phyloP scores from a whole-genome alignment of 2,888 invertebrate species.

The Drosophila maculinotata region DNA sequence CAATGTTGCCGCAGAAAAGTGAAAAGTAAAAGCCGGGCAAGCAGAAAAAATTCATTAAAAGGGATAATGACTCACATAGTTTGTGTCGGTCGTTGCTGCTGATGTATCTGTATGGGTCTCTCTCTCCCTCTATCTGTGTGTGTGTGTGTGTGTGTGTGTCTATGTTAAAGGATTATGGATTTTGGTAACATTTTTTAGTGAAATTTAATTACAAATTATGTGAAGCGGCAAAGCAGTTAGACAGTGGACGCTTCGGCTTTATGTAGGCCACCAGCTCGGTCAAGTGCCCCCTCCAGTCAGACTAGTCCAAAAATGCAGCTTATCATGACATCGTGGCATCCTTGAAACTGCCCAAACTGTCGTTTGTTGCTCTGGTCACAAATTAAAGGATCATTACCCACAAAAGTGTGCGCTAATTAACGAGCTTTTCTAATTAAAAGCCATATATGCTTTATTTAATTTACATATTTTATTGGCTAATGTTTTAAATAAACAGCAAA shows the following conservation, averaged over 20 bases:
- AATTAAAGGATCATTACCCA: slow-evolving; percentile 13
- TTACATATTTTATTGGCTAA: slow-evolving; percentile 57
- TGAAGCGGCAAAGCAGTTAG: slow-evolving; percentile 57
- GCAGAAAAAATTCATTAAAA: slow-evolving; percentile 80
- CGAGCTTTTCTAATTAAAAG: slow-evolving; percentile 54
- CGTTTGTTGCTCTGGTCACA: neutral
- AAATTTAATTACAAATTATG: slow-evolving; percentile 78
- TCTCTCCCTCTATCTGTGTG: too few relatives aligned
- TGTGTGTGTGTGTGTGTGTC: slow-evolving; percentile 20
- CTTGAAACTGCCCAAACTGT: slow-evolving; percentile 17
- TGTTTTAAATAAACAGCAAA: slow-evolving; percentile 37
- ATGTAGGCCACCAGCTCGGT: slow-evolving; percentile 24
- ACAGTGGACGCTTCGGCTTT: slow-evolving; percentile 28
- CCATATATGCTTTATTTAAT: slow-evolving; percentile 55
- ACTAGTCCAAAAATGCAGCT: slow-evolving; percentile 9
- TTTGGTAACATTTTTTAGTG: slow-evolving; percentile 68
- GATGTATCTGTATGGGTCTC: slow-evolving; percentile 9
- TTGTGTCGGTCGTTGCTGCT: slow-evolving; percentile 49
- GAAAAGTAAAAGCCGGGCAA: slow-evolving; percentile 61
- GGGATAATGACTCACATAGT: slow-evolving; percentile 77
- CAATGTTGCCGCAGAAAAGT: too few relatives aligned
- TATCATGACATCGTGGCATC: slow-evolving; percentile 7
- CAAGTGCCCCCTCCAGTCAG: slow-evolving; percentile 31
- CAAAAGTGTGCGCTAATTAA: slow-evolving; percentile 55
- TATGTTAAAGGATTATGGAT: slow-evolving; percentile 63